These are phyloP conservation scores for Drosophila setifemur DNA, from an alignment of 1,140 invertebrate species.

Conservation along the genomic window DNA sequence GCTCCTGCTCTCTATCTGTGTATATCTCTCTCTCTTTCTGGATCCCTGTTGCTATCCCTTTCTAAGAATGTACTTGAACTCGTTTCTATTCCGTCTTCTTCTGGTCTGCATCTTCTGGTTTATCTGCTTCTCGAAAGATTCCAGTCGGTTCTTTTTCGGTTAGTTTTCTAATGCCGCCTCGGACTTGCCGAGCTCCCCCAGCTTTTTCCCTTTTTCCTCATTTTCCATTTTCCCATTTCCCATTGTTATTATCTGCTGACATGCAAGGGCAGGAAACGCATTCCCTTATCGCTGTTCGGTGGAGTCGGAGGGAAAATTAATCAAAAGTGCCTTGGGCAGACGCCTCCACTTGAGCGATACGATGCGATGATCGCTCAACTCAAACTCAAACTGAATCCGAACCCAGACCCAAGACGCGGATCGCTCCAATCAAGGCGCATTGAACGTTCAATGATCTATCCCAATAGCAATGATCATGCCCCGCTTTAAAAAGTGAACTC, in stretches of 20 bases:
- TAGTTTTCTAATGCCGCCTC: constrained; percentile 18
- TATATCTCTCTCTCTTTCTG: constrained; percentile 2
- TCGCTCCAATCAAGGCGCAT: constrained; percentile 51
- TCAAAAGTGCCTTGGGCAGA: constrained; percentile 72
- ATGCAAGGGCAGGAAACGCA: constrained; percentile 73
- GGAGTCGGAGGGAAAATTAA: constrained; percentile 55
- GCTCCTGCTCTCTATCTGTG: background rate
- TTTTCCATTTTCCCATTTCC: constrained; percentile 10
- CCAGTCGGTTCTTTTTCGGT: constrained; percentile 37
- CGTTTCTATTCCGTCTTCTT: constrained; percentile 39
- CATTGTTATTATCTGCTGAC: constrained; percentile 66
- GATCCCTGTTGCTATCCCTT: constrained; percentile 8
- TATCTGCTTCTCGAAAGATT: constrained; percentile 12
- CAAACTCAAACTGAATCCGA: background rate
- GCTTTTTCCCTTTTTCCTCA: constrained; percentile 4
- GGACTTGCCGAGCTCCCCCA: background rate
- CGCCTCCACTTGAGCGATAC: constrained; percentile 59
- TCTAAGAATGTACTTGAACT: constrained; percentile 60
- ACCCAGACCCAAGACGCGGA: background rate
- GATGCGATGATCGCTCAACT: constrained; percentile 24
- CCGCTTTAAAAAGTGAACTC: constrained; percentile 77
- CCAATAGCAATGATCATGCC: constrained; percentile 61
- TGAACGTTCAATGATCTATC: constrained; percentile 77
- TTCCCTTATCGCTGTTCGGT: constrained; percentile 27
- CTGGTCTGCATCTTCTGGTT: constrained; percentile 9